A percentile compares a stretch with the other conserved stretches of the same genome.
Evolutionary conservation across 2,797 vertebrate species (phyloP).

Genomic region (Lophius americanus): DNA sequence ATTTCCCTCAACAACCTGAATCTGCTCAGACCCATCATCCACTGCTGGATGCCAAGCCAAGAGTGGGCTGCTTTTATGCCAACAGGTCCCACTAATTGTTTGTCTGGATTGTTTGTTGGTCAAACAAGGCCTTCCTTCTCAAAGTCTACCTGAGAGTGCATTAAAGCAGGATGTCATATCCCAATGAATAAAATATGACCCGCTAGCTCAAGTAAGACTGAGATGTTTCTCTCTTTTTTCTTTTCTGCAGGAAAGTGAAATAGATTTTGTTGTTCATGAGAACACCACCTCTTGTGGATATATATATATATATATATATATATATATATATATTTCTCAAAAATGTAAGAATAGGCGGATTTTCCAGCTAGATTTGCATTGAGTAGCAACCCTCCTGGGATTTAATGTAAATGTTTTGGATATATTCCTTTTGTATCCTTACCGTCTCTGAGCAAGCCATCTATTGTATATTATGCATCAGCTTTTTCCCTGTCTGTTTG

Average conservation of each 20-base stretch:
- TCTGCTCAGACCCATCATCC: not conserved
- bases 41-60: slow-evolving; percentile 31
- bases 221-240: not conserved
- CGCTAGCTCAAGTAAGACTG: slow-evolving; percentile 1
- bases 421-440: slow-evolving; percentile 67
- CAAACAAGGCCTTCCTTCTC: slow-evolving; percentile 8
- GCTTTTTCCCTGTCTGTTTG: slow-evolving; percentile 54
- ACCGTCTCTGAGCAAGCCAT: slow-evolving; percentile 57
- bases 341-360: slow-evolving; percentile 61
- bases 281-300: slow-evolving; percentile 33
- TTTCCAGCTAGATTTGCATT: slow-evolving; percentile 56
- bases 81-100: slow-evolving; percentile 33
- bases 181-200: slow-evolving; percentile 17
- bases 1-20: slow-evolving; percentile 50
- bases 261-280: slow-evolving; percentile 30
- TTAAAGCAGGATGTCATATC: slow-evolving; percentile 3
- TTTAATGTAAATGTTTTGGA: slow-evolving; percentile 68
- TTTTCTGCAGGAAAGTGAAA: slow-evolving; percentile 19
- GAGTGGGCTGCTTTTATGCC: slow-evolving; percentile 4
- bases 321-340: slow-evolving; percentile 26
- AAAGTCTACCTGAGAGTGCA: slow-evolving; percentile 14
- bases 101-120: slow-evolving; percentile 18
- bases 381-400: slow-evolving; percentile 63
- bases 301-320: slow-evolving; percentile 32
- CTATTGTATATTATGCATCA: slow-evolving; percentile 59